A percentile compares a stretch with the other conserved stretches of the same genome.
phyloP scores from a whole-genome alignment of 2,113 vertebrate genomes.

The Xyrauchen texanus region DNA sequence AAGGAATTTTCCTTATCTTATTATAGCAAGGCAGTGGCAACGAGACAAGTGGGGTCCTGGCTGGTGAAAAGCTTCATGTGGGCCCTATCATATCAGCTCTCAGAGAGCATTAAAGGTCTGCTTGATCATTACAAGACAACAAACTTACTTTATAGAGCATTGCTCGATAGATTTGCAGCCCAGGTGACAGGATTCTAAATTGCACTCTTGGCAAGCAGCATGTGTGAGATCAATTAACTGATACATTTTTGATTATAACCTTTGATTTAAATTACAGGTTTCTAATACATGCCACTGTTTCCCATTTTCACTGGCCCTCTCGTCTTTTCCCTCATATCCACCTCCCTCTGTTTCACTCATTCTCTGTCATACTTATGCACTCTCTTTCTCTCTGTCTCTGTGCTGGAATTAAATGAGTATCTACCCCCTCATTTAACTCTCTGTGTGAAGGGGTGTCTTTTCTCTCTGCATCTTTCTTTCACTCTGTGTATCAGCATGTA shows the following conservation, averaged over 20 bases:
- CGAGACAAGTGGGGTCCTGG: not conserved
- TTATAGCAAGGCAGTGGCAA: not conserved
- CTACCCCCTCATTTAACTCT: conserved; percentile 45
- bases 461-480: not conserved
- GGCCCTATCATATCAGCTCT: conserved; percentile 52
- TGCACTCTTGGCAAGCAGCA: conserved; percentile 54
- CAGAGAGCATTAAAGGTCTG: conserved; percentile 53
- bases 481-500: conserved; percentile 42
- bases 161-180: conserved; percentile 42
- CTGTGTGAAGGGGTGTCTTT: conserved; percentile 43
- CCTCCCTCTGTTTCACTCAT: conserved; percentile 21
- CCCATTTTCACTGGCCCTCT: conserved; percentile 38
- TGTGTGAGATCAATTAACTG: conserved; percentile 70
- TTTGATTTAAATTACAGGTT: conserved; percentile 60
- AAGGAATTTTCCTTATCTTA: conserved; percentile 27
- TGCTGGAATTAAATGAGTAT: conserved; percentile 35
- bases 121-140: conserved; percentile 57
- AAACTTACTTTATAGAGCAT: conserved; percentile 59
- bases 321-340: conserved; percentile 12
- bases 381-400: conserved; percentile 42
- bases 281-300: conserved; percentile 51
- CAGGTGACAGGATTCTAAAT: conserved; percentile 50
- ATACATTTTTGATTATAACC: conserved; percentile 73
- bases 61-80: conserved; percentile 33
- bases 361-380: conserved; percentile 24